Evolutionary conservation across 1,140 invertebrate species (phyloP).

Genomic region (Drosophila kohkoa): DNA sequence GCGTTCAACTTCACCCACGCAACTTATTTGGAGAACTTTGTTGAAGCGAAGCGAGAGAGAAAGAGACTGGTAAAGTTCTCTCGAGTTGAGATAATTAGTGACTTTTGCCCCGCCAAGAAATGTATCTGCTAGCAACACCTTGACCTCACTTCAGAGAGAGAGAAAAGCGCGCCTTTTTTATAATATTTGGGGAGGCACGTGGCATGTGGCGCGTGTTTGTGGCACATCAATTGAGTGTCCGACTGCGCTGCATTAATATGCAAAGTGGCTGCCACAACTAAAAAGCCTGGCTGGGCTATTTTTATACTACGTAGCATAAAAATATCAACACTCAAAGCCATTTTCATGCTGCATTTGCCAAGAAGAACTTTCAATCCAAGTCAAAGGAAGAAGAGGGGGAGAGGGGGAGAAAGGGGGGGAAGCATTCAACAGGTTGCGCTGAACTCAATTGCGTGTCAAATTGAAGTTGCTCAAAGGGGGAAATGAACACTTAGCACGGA

Average conservation of each 20-base stretch:
- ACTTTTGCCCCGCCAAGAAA: conserved; percentile 9
- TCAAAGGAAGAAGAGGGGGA: not conserved
- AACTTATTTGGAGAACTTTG: conserved; percentile 32
- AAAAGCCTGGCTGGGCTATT: not conserved
- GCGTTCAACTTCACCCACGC: conserved; percentile 34
- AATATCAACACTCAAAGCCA: conserved; percentile 76
- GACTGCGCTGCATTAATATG: conserved; percentile 72
- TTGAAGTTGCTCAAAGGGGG: conserved; percentile 54
- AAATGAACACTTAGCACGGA: not conserved
- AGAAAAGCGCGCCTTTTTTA: conserved; percentile 37
- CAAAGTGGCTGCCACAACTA: conserved; percentile 59
- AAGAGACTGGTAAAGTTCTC: conserved; percentile 5
- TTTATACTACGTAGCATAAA: conserved; percentile 30
- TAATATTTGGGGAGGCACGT: conserved; percentile 49
- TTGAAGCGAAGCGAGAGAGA: too few species aligned
- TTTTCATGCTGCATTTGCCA: conserved; percentile 76
- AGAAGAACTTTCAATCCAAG: not conserved
- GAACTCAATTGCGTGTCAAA: conserved; percentile 74
- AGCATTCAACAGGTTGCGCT: conserved; percentile 64
- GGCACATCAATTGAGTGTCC: conserved; percentile 46
- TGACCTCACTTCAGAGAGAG: conserved; percentile 13
- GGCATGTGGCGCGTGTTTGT: conserved; percentile 39
- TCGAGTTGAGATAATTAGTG: conserved; percentile 11
- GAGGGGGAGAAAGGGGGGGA: not conserved
- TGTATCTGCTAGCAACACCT: conserved; percentile 23